Conservation (phyloP, 2,797 vertebrate species). For the Okamejei kenojei region DNA sequence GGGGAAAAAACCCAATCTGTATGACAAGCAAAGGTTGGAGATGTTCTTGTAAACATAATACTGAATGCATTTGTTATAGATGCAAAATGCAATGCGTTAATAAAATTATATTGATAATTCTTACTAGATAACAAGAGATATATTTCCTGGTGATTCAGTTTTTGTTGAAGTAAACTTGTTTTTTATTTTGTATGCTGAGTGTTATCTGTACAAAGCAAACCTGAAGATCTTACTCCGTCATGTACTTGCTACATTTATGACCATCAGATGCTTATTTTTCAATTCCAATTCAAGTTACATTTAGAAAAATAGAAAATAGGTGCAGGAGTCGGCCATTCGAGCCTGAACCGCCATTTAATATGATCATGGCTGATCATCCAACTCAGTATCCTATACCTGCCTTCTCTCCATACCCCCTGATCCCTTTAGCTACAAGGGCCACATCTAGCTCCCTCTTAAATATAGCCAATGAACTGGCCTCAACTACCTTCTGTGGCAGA, state of each 20-base stretch:
- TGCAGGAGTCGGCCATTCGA: too few species aligned
- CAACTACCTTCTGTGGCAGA: too few species aligned
- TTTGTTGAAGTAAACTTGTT: neutral
- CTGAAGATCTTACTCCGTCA: neutral
- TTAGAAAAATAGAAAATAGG: too few species aligned
- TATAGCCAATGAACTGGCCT: too few species aligned
- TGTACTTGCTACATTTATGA: neutral
- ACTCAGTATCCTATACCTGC: too few species aligned
- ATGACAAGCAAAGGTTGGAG: neutral
- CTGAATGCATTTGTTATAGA: neutral
- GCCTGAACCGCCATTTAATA: too few species aligned
- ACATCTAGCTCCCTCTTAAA: too few species aligned
- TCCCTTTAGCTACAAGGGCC: too few species aligned
- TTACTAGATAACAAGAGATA: neutral
- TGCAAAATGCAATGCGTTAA: neutral
- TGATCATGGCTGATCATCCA: too few species aligned
- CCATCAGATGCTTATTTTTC: neutral
- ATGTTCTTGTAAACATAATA: neutral
- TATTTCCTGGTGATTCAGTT: neutral
- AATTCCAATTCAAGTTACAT: neutral
- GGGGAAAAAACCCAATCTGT: too few species aligned
- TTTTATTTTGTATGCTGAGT: neutral
- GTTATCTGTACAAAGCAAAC: neutral
- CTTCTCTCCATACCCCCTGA: too few species aligned
- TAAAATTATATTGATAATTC: neutral